A percentile compares a stretch with the other conserved stretches of the same genome.
Conservation (phyloP, 2,113 vertebrate species). For the Syngnathus floridae region DNA sequence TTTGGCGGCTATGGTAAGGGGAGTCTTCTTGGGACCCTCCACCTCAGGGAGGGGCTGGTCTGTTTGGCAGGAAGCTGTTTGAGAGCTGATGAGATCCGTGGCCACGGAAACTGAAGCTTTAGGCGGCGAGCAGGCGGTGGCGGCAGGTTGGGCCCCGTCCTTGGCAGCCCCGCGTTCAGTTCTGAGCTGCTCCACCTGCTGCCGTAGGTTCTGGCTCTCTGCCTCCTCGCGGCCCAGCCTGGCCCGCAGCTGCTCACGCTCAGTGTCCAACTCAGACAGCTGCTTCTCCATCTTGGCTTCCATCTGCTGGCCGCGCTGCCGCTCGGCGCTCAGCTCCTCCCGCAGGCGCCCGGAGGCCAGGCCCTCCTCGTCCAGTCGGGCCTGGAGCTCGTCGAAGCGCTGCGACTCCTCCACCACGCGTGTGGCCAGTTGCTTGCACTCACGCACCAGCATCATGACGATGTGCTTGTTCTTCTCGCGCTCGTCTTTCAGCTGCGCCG, state of each 20-base stretch:
- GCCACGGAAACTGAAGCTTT: constrained; percentile 77
- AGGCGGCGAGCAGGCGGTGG: constrained; percentile 58
- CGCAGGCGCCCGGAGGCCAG: constrained; percentile 74
- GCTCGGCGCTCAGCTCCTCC: constrained; percentile 80
- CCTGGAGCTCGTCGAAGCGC: constrained; percentile 82
- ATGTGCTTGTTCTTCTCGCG: constrained; percentile 93
- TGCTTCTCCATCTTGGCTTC: constrained; percentile 93
- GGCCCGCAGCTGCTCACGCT: constrained; percentile 90
- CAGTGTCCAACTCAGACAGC: constrained; percentile 89
- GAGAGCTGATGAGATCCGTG: constrained; percentile 73
- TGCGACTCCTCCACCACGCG: constrained; percentile 87
- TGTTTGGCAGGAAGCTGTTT: constrained; percentile 82
- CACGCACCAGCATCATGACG: constrained; percentile 91
- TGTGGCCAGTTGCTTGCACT: constrained; percentile 90
- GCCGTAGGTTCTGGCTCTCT: constrained; percentile 84
- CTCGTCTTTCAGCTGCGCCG: constrained; percentile 86
- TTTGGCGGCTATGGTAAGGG: constrained; percentile 79
- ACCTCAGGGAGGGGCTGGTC: constrained; percentile 66
- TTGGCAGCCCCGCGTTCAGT: constrained; percentile 73
- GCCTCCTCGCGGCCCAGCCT: constrained; percentile 87
- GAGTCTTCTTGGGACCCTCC: constrained; percentile 80
- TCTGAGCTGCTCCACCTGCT: constrained; percentile 86
- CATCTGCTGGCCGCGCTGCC: constrained; percentile 78
- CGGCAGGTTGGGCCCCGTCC: constrained; percentile 62
- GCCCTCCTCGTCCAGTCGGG: constrained; percentile 82